phyloP scores from a whole-genome alignment of 53 echinoderm and acorn worm genomes.

The Glandiceps talaboti region DNA sequence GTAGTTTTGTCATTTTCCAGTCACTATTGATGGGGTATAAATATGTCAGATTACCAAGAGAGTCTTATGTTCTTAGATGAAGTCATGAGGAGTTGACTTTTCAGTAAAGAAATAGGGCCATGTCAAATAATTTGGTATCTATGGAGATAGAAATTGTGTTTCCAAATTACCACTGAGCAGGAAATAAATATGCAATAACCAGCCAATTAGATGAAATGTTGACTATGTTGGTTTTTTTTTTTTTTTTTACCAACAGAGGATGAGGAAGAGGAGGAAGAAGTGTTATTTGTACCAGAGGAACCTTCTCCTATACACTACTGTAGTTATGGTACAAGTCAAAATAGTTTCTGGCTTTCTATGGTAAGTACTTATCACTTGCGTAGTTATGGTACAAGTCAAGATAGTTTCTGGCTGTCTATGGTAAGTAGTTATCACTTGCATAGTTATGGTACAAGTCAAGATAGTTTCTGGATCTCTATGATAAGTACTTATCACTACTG shows the following conservation, averaged over 20 bases:
- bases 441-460: conserved; percentile 66
- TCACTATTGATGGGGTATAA: too few relatives aligned
- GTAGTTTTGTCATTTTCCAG: too few relatives aligned
- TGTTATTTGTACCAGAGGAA: conserved; percentile 80
- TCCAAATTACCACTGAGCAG: too few relatives aligned
- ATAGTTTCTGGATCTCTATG: conserved; percentile 96
- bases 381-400: conserved; percentile 66
- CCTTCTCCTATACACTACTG: conserved; percentile 86
- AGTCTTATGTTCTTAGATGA: too few relatives aligned
- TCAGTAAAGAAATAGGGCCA: too few relatives aligned
- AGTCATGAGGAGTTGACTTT: too few relatives aligned
- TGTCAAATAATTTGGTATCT: too few relatives aligned
- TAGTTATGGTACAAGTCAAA: conserved; percentile 66
- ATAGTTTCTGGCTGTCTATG: conserved; percentile 96
- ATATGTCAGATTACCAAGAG: too few relatives aligned
- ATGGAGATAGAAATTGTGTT: too few relatives aligned
- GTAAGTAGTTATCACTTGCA: conserved; percentile 71
- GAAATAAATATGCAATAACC: too few relatives aligned
- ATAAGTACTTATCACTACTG: conserved; percentile 71
- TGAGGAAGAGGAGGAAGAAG: conserved; percentile 58
- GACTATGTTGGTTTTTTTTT: too few relatives aligned
- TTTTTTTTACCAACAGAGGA: conserved; percentile 32
- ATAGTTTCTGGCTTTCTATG: conserved; percentile 96
- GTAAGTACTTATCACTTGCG: conserved; percentile 73
- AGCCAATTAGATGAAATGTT: too few relatives aligned